Evolutionary conservation across 1,140 invertebrate genomes (phyloP).

Genomic region (Micrasema minimum): DNA sequence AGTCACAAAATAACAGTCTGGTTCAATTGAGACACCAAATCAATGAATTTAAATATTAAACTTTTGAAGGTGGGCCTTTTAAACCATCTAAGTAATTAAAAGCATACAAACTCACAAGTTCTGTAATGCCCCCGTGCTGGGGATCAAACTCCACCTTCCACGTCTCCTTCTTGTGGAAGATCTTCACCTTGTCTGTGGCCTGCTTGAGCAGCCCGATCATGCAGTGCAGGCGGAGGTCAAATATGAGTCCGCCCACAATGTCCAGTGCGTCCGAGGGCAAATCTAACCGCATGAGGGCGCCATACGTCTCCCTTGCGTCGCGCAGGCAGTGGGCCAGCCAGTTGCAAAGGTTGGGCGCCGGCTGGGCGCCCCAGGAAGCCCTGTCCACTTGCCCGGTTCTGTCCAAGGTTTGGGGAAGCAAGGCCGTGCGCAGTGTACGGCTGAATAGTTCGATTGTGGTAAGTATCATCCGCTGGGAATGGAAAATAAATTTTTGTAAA

Average conservation of each 20-base stretch:
- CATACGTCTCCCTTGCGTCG: slow-evolving; percentile 76
- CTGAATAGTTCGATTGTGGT: slow-evolving; percentile 75
- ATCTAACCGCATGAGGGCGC: slow-evolving; percentile 78
- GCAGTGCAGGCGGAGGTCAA: slow-evolving; percentile 89
- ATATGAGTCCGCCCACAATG: slow-evolving; percentile 84
- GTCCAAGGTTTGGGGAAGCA: slow-evolving; percentile 69
- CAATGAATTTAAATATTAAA: too few relatives aligned
- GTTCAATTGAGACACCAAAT: too few relatives aligned
- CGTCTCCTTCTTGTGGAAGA: slow-evolving; percentile 82
- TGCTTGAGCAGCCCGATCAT: slow-evolving; percentile 88
- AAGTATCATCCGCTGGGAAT: slow-evolving; percentile 70
- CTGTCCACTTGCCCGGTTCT: slow-evolving; percentile 57
- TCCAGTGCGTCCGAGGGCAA: slow-evolving; percentile 82
- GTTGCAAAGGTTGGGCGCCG: slow-evolving; percentile 68
- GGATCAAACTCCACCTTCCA: slow-evolving; percentile 87
- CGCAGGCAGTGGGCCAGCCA: slow-evolving; percentile 86
- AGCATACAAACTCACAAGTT: slow-evolving; percentile 76
- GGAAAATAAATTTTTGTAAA: slow-evolving; percentile 53
- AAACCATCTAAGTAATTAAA: too few relatives aligned
- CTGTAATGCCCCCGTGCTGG: slow-evolving; percentile 83
- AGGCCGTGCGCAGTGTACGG: slow-evolving; percentile 72
- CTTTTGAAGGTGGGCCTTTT: too few relatives aligned
- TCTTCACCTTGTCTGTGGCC: slow-evolving; percentile 81
- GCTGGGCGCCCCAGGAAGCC: slow-evolving; percentile 61
- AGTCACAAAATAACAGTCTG: too few relatives aligned